Base-by-base conservation (phyloP, 1,140 invertebrate genomes). In the Lordiphosa stackelbergi region DNA sequence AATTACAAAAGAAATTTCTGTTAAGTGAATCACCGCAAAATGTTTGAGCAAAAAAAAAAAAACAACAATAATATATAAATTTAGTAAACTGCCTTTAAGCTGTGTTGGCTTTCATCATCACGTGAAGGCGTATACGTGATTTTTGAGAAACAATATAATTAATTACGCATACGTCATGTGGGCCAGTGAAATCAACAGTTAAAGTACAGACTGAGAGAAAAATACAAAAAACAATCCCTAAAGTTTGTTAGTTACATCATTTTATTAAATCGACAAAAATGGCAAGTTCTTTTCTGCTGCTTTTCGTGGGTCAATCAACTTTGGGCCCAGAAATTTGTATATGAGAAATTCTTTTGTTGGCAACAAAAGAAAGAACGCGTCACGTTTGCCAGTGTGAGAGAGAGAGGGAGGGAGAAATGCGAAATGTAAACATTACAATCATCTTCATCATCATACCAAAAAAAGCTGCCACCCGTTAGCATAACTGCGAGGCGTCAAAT, bases 391-490 rank as follows among this genome's bases (percentile, higher is more conserved):
- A 28, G 16, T 35, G 34, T 31, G 31, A n/a, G 13, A 12, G 55
- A 28, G 36, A 31, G 37, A 48, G 40, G 11, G n/a, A 19, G 64
- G 13, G 46, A 2, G 3, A 8, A 10, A 62, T 83, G 75, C 72
- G 68, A 79, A 79, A 81, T 81, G 77, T 81, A 81, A 81, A 81
- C 77, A 83, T 81, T 81, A 81, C 77, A 81, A 31, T 31, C 28
- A 31, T 24, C 22, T 24, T 24, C 53, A 31, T 48, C 61, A 51
- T 53, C 56, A 54, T 73, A 52, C 62, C 57, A 59, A 66, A 73
- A 69, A 53, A 43, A 54, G 53, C 53, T 16, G 13, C 31, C 36
- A 38, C 48, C 66, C 66, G 65, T 69, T 68, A 69, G 65, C 48
- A 69, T 69, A 69, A 46, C 45, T 40, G 22, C 10, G 42, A 19